These are phyloP conservation scores for Matsumurasca onukii DNA, from an alignment of 1,140 invertebrate species.

Conservation along the genomic window DNA sequence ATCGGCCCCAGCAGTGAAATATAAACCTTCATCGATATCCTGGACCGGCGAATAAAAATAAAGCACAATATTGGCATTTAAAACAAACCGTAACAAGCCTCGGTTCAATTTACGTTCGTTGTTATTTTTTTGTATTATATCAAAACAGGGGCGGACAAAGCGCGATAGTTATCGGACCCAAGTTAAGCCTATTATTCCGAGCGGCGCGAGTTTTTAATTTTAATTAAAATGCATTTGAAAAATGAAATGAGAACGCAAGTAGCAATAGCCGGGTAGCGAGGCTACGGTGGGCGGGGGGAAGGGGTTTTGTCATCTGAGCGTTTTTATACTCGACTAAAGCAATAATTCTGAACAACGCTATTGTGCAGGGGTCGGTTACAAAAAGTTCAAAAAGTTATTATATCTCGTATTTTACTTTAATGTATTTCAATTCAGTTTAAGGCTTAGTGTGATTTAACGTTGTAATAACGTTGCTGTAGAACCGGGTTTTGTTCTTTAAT, in stretches of 20 bases:
- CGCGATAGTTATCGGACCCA: conserved; percentile 12
- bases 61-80: conserved; percentile 18
- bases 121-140: conserved; percentile 21
- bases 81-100: conserved; percentile 14
- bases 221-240: conserved; percentile 21
- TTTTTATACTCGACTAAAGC: conserved; percentile 10
- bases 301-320: conserved; percentile 7
- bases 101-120: conserved; percentile 14
- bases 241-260: conserved; percentile 12
- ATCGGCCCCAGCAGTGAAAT: not conserved
- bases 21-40: not conserved
- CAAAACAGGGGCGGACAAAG: conserved; percentile 8
- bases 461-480: too few relatives aligned
- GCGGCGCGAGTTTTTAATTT: not conserved
- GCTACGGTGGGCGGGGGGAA: too few relatives aligned
- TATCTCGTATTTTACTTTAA: too few relatives aligned
- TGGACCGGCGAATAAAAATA: not conserved
- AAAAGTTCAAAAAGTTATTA: too few relatives aligned
- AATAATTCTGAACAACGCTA: too few relatives aligned
- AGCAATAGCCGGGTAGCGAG: too few relatives aligned
- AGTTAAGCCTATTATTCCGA: conserved; percentile 25
- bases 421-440: too few relatives aligned
- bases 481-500: too few relatives aligned
- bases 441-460: too few relatives aligned
- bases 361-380: too few relatives aligned